Conservation (phyloP, 2,888 invertebrate genomes). For the Esperia sulphurella region DNA sequence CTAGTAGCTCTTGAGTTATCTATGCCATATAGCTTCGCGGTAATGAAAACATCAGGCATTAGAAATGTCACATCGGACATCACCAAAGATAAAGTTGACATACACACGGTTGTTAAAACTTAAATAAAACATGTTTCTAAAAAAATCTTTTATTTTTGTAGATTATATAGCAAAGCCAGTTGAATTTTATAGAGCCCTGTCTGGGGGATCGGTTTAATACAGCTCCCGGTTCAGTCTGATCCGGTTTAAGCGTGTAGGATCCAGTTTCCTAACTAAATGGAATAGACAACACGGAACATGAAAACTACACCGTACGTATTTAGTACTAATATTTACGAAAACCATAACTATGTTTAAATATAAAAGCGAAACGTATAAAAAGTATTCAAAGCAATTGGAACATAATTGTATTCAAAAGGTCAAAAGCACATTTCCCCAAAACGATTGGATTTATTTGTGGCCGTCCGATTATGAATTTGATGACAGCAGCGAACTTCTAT, state of each 20-base stretch:
- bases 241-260: slow-evolving; percentile 44
- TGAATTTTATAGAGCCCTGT: slow-evolving; percentile 36
- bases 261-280: slow-evolving; percentile 31
- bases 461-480: slow-evolving; percentile 35
- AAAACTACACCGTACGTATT: neutral
- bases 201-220: slow-evolving; percentile 42
- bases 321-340: neutral
- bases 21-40: no score
- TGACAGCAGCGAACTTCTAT: slow-evolving; percentile 40
- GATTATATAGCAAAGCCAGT: slow-evolving; percentile 23
- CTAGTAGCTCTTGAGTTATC: no score
- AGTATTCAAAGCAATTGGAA: neutral
- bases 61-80: no score
- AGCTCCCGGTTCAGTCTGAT: slow-evolving; percentile 39
- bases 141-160: slow-evolving; percentile 1
- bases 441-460: slow-evolving; percentile 17
- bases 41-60: no score
- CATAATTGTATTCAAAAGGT: slow-evolving; percentile 8
- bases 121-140: no score
- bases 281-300: slow-evolving; percentile 12
- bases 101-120: no score
- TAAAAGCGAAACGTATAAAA: neutral
- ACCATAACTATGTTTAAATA: no score
- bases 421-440: slow-evolving; percentile 3
- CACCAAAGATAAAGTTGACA: no score